Evolutionary conservation across 2,888 invertebrate genomes (phyloP).

Genomic region (Therioaphis trifolii): DNA sequence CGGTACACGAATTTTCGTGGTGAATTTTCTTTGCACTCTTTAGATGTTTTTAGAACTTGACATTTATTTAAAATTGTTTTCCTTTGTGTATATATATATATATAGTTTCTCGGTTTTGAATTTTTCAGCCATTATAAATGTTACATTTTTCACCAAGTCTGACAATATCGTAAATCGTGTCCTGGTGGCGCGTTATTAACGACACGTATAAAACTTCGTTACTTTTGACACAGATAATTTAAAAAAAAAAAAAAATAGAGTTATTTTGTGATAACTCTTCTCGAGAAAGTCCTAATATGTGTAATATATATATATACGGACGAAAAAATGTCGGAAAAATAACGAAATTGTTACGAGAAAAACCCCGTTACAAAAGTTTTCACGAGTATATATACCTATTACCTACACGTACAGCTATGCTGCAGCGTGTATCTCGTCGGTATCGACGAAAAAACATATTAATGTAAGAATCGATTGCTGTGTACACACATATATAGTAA

Average conservation of each 20-base stretch:
- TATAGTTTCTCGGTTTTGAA: not conserved
- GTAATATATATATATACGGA: not conserved
- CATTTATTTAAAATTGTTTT: conserved; percentile 32
- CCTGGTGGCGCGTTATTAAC: conserved; percentile 6
- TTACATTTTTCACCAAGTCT: conserved; percentile 27
- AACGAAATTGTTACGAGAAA: not conserved
- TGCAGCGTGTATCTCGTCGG: no score
- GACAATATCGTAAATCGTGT: conserved; percentile 19
- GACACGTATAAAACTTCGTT: conserved; percentile 34
- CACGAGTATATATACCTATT: no score
- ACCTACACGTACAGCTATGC: no score
- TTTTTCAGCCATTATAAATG: conserved; percentile 24
- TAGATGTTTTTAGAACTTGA: not conserved
- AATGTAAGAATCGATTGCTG: no score
- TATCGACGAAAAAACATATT: no score
- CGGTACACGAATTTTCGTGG: not conserved
- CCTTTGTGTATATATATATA: no score
- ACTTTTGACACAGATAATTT: conserved; percentile 8
- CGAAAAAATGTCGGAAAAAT: not conserved
- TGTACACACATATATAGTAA: no score
- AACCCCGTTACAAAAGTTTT: not conserved
- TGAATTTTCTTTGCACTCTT: not conserved
- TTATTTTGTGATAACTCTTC: not conserved
- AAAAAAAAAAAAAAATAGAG: not conserved
- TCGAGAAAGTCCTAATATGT: not conserved